Evolutionary conservation across 1,140 invertebrate genomes (phyloP).

Genomic region (Vollenhovia emeryi): DNA sequence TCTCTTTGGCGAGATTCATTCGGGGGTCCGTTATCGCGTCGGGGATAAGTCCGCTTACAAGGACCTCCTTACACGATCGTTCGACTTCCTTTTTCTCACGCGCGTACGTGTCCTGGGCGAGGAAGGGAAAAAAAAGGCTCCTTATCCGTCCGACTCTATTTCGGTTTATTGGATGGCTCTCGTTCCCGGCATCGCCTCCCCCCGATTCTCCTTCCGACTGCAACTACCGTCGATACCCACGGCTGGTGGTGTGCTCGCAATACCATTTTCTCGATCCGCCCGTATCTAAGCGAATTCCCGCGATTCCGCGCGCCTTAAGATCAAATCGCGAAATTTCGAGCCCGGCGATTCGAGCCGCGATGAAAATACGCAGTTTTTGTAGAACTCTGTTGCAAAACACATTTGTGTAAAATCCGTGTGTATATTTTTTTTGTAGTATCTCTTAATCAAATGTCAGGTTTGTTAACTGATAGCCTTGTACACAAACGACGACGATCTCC

Average conservation of each 20-base stretch:
- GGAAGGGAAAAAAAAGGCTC: slow-evolving; percentile 49
- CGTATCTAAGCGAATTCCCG: background rate
- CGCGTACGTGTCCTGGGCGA: slow-evolving; percentile 37
- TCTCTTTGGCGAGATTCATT: slow-evolving; percentile 59
- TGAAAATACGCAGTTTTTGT: background rate
- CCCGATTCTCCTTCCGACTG: slow-evolving; percentile 15
- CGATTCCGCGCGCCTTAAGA: background rate
- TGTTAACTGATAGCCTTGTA: background rate
- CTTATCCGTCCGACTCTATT: slow-evolving; percentile 65
- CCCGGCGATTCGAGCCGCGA: background rate
- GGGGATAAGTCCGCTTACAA: slow-evolving; percentile 62
- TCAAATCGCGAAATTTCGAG: background rate
- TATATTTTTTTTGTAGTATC: slow-evolving; percentile 8
- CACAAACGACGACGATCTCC: background rate
- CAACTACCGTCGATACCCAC: slow-evolving; percentile 32
- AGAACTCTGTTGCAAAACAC: background rate
- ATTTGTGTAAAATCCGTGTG: background rate
- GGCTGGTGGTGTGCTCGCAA: background rate
- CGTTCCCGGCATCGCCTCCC: slow-evolving; percentile 28
- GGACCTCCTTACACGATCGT: slow-evolving; percentile 37
- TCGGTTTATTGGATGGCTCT: slow-evolving; percentile 63
- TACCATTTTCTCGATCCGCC: slow-evolving; percentile 2
- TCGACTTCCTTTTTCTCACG: slow-evolving; percentile 45
- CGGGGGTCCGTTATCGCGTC: slow-evolving; percentile 61
- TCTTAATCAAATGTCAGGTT: background rate